Evolutionary conservation across 1,140 invertebrate species (phyloP).

Genomic region (Zaprionus nigranus): DNA sequence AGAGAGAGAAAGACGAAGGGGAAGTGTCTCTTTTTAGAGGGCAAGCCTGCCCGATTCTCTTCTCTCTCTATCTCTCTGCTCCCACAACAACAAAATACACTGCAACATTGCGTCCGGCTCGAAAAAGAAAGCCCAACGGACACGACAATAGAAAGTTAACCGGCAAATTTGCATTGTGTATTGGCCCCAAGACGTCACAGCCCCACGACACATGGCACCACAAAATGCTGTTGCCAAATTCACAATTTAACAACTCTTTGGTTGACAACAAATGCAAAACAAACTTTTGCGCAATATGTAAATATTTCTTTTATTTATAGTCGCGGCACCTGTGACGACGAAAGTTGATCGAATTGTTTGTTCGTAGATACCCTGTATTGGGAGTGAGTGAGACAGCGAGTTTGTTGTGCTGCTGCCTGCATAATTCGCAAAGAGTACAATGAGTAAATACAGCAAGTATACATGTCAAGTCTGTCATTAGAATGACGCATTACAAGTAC

Average conservation of each 20-base stretch:
- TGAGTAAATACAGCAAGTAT: not conserved
- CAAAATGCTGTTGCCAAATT: constrained; percentile 44
- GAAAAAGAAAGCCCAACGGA: constrained; percentile 68
- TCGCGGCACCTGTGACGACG: not conserved
- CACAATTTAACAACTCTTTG: constrained; percentile 34
- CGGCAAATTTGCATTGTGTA: constrained; percentile 68
- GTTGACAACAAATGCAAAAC: constrained; percentile 38
- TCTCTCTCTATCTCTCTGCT: not conserved
- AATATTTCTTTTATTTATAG: constrained; percentile 35
- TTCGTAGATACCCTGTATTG: not conserved
- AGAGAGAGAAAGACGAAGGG: not conserved
- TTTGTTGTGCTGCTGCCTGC: not conserved
- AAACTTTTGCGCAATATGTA: constrained; percentile 55
- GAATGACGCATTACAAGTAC: not conserved
- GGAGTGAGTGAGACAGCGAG: not conserved
- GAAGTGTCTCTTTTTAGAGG: not conserved
- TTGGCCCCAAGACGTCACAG: constrained; percentile 64
- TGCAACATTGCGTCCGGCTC: constrained; percentile 30
- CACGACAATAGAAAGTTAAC: constrained; percentile 65
- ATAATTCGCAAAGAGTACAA: not conserved
- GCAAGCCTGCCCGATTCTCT: not conserved
- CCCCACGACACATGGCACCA: constrained; percentile 11
- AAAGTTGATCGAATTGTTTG: constrained; percentile 6
- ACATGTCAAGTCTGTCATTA: not conserved
- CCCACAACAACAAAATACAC: constrained; percentile 11